Base-by-base conservation (phyloP, 2,797 vertebrate genomes). In the Leuciscus waleckii region DNA sequence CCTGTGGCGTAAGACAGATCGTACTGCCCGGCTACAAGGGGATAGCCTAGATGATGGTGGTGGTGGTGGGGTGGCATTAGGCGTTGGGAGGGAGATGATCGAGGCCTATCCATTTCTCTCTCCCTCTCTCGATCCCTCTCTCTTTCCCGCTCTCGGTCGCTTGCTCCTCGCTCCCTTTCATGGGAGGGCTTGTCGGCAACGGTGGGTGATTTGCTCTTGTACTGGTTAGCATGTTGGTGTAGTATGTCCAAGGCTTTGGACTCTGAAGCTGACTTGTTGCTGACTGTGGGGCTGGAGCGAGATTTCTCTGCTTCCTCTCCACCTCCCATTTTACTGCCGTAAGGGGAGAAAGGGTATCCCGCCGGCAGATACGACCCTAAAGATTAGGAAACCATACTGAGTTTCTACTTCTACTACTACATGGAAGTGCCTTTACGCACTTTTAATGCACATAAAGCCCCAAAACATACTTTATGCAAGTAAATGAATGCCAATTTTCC, bases 121-220 rank as follows among this genome's bases (percentile, higher is more conserved):
- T 86, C 85, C 65, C 87, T 61, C 46, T 88, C 87, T 54, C 96
- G 9, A 5, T 87, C 88, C 16, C 88, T 13, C 23, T 88, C 86
- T 29, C 86, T 65, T 19, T 87, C 88, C 68, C 96, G 94, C 29
- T 88, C 88, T 63, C 96, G 93, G 43, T 94, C 94, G 1, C 84
- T 90, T 0, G 94, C 95, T 86, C 95, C 95, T 7, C 96, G 84
- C 81, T 96, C 95, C 80, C 94, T 91, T 89, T 99, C 98, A 83
- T 98, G 98, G 88, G 97, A 92, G 0, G 95, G 92, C 94, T 99
- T 99, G 92, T 99, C 98, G 0, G 96, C 96, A 88, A 99, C 98
- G 68, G 98, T 99, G 71, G 98, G 98, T 0, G 98, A 99, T 93
- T 99, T 99, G 96, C 97, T 99, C 94, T 98, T 98, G 95, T 99